Base-by-base conservation (phyloP, 64 coral and sea anemone species). In the Montipora sp. region DNA sequence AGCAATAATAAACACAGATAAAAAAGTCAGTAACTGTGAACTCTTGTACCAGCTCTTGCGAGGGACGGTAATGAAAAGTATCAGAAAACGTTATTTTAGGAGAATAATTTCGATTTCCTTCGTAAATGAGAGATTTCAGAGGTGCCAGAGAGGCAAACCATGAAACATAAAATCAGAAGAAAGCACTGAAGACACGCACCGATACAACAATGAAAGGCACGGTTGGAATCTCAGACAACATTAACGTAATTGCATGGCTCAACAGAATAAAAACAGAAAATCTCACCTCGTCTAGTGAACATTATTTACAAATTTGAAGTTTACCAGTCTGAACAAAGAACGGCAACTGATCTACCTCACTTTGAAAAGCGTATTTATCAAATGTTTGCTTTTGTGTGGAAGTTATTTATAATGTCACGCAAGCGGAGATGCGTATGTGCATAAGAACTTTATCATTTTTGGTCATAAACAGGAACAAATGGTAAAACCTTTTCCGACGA, bases 161-260 rank as follows among this genome's bases (percentile, higher is more conserved):
- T 48, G 75, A 49, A 49, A 48, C 46, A 78, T 49, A 49, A 16
- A 18, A 78, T 49, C 60, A 15, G 5, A 12, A 2, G 3, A 49
- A 18, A 71, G 10, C 18, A 71, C 20, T 7, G 68, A 47, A 20
- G 19, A 1, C 46, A 69, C 82, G 19, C 61, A n/a, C 58, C 49
- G 45, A 47, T 69, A 19, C 48, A n/a, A 51, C 14, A 85, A 85
- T 85, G 82, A 71, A 5, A 70, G 22, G 65, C 45, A 85, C 47
- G 82, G 49, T 14, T 46, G 47, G 65, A 70, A 85, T 81, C 23
- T 81, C 7, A 11, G 23, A 81, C 75, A 16, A 4, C 44, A 3
- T 77, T 77, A 3, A 19, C 44, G 5, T 50, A 50, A 49, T 19
- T 48, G 44, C 47, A 78, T 3, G 12, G 44, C 9, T 11, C 12